Evolutionary conservation across 64 coral and sea anemone genomes (phyloP).

Genomic region (Dendronephthya gigantea): DNA sequence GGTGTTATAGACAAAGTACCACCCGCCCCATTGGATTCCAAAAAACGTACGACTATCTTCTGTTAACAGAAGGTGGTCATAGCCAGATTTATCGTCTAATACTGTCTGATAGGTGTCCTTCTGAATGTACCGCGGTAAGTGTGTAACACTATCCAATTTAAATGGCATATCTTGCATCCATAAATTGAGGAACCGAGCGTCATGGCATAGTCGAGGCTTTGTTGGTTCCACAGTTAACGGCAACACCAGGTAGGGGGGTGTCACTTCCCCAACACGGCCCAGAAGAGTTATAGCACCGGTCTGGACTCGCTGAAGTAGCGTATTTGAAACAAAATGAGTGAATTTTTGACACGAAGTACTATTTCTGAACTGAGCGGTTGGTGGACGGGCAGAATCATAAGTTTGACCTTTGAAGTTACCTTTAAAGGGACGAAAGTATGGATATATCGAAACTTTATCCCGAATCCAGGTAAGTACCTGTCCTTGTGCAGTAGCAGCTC

Average conservation of each 20-base stretch:
- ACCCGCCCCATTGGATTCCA: not conserved
- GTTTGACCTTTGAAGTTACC: not conserved
- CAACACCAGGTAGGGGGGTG: conserved; percentile 10
- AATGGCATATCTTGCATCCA: conserved; percentile 38
- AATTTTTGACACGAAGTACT: not conserved
- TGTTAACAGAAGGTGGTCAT: not conserved
- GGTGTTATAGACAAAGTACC: not conserved
- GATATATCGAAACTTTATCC: not conserved
- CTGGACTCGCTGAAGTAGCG: not conserved
- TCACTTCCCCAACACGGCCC: not conserved
- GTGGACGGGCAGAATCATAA: not conserved
- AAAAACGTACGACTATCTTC: not conserved
- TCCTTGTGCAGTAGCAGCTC: too few relatives aligned
- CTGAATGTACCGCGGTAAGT: conserved; percentile 20
- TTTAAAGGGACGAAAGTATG: not conserved
- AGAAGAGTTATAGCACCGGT: not conserved
- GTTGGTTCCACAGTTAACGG: conserved; percentile 26
- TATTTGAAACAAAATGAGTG: not conserved
- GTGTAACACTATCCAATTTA: conserved; percentile 4
- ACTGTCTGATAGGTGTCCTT: not conserved
- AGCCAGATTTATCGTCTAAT: too few relatives aligned
- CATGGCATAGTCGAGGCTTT: not conserved
- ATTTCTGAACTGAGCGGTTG: not conserved
- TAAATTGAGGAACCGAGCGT: not conserved
- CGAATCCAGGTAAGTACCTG: not conserved